A percentile compares a stretch with the other conserved stretches of the same genome.
These are phyloP conservation scores for Phylloscopus trochiloides DNA, from an alignment of 2,113 vertebrate species.

Conservation along the genomic window DNA sequence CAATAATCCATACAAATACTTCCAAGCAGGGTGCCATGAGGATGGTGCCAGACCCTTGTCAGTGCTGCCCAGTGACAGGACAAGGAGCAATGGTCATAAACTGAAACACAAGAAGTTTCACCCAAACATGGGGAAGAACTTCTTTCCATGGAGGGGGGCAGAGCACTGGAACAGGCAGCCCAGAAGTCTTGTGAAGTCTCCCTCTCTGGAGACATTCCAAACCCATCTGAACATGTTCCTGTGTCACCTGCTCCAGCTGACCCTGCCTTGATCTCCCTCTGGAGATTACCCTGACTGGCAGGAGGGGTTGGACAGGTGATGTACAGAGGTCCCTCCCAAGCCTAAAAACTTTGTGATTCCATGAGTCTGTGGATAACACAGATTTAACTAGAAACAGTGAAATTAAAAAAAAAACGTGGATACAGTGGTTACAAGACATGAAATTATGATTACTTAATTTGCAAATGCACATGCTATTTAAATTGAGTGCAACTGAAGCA, in stretches of 20 bases:
- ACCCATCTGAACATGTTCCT: fast-evolving
- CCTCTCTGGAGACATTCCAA: background rate
- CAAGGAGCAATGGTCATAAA: background rate
- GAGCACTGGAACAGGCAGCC: background rate
- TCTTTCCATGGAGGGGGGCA: background rate
- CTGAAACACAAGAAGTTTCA: background rate
- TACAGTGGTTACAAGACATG: background rate
- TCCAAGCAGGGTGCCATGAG: background rate
- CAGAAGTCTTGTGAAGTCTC: background rate
- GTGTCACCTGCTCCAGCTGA: background rate
- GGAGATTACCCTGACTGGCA: background rate
- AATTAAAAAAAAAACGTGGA: background rate
- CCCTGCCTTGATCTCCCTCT: background rate
- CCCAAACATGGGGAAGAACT: background rate
- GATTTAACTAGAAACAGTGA: background rate
- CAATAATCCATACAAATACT: background rate
- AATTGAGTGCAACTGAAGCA: background rate
- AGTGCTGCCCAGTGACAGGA: background rate
- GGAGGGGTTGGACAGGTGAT: background rate
- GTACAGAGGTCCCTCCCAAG: background rate
- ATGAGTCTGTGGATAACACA: background rate
- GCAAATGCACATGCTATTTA: background rate
- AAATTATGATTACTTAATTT: background rate
- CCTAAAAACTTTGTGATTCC: background rate
- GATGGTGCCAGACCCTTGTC: background rate